Base-by-base conservation (phyloP, 2,797 vertebrate species). In the Pseudochromis fuscus region DNA sequence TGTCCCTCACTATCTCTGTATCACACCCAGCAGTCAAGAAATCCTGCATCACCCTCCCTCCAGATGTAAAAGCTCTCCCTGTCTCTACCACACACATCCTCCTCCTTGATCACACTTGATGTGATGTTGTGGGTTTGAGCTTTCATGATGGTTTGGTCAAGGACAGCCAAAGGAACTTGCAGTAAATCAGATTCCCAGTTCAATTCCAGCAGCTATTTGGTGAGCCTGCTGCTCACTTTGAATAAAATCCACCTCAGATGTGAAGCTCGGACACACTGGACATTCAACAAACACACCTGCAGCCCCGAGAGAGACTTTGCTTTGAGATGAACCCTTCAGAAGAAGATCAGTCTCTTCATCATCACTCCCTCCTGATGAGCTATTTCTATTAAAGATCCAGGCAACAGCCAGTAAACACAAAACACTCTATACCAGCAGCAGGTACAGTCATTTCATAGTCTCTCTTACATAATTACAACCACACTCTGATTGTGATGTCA, bases 401-500 rank as follows among this genome's bases (percentile, higher is more conserved):
- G 8, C 62, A 68, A 30, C 9, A 52, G 27, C 55, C 50, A 63
- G 27, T 63, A 53, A 69, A 31, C 52, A 61, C 21, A 50, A 48
- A 55, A 67, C 49, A 62, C 15, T 55, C n/a, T 48, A 18, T 31
- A 53, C 23, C 23, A 68, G 9, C 2, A 48, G 52, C 56, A 35
- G 46, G 5, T 30, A 15, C n/a, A 64, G 35, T 56, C n/a, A 0
- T 16, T 56, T 24, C 49, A 1, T 12, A 71, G 19, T 59, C 23
- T 48, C 51, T 75, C 46, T 68, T 72, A 50, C 70, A 79, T 77
- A 77, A 84, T 83, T 64, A 25, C 75, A 82, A 58, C 30, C 58
- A 28, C 16, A 30, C 6, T 38, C 35, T 69, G 40, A 60, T 71
- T 61, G 70, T 58, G 25, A 63, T 48, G 35, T 44, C 4, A 2